Conservation (phyloP, 2,888 invertebrate genomes). For the Cataglyphis altisquamis region DNA sequence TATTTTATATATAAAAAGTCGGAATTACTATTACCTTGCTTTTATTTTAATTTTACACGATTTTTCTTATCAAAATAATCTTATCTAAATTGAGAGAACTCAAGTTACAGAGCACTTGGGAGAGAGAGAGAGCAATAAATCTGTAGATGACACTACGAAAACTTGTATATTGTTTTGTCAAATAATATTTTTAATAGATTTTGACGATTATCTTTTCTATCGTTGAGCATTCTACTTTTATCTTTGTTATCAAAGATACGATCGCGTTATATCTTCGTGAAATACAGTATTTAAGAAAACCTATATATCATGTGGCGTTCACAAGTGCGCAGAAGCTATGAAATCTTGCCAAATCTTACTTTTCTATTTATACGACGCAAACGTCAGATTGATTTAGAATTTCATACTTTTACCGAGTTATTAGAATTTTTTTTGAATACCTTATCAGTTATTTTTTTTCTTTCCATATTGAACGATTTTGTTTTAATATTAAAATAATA, state of each 20-base stretch:
- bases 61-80: neutral
- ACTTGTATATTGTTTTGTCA: neutral
- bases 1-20: neutral
- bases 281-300: neutral
- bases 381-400: neutral
- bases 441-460: neutral
- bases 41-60: neutral
- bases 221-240: neutral
- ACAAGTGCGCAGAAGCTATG: neutral
- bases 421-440: neutral
- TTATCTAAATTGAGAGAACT: neutral
- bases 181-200: neutral
- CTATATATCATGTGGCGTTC: neutral
- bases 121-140: neutral
- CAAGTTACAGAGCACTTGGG: neutral
- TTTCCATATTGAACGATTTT: neutral
- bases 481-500: neutral
- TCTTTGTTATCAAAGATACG: neutral
- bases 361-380: slow-evolving; percentile 16
- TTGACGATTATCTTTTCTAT: neutral
- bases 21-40: too few species aligned
- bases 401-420: neutral
- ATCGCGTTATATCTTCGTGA: neutral
- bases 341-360: slow-evolving; percentile 20
- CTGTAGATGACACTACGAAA: neutral